These are phyloP conservation scores for rat (Rattus norvegicus) DNA, from an alignment of 2,113 vertebrate genomes.

Conservation along the genomic window GRCr8 NC_086027.1:107166001-107166500, in stretches of 20 bases:
- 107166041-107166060: neutral
- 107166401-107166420: neutral
- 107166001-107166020: neutral
- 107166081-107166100: neutral
- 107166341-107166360: neutral
- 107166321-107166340: neutral
- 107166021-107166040: neutral
- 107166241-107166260: too few relatives aligned
- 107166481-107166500: neutral
- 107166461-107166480: neutral
- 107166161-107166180: neutral
- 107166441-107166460: neutral
- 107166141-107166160: neutral
- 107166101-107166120: neutral
- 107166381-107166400: neutral
- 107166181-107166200: neutral
- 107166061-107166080: neutral
- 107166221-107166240: fast-evolving
- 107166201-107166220: neutral
- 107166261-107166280: neutral
- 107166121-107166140: neutral
- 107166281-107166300: neutral
- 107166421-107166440: neutral
- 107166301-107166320: neutral
- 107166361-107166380: neutral